Conservation (phyloP, 1,140 invertebrate genomes). For the Protaetia brevitarsis region DNA sequence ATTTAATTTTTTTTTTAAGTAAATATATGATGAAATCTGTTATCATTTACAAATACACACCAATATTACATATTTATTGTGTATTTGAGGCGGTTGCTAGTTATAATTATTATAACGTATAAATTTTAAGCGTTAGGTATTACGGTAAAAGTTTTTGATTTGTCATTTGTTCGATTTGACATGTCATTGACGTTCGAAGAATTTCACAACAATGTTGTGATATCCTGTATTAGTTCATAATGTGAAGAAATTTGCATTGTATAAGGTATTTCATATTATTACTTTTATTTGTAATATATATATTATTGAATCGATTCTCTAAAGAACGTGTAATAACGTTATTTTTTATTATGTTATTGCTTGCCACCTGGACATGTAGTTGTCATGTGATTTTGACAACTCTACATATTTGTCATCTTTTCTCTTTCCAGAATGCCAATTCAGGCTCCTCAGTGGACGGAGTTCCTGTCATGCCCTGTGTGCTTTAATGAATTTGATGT, state of each 20-base stretch:
- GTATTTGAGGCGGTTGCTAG: too few relatives aligned
- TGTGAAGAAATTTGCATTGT: conserved; percentile 40
- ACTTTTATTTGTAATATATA: conserved; percentile 23
- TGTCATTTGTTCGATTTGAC: conserved; percentile 25
- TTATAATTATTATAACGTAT: neutral
- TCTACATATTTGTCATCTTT: conserved; percentile 19
- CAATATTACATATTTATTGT: too few relatives aligned
- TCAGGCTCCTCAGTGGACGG: conserved; percentile 95
- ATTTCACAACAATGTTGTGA: conserved; percentile 46
- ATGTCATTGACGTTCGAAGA: conserved; percentile 32
- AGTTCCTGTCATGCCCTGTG: conserved; percentile 92
- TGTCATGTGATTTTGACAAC: conserved; percentile 42
- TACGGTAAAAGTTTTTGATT: neutral
- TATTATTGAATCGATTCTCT: conserved; percentile 13
- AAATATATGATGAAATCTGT: too few relatives aligned
- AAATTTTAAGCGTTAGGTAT: conserved; percentile 6
- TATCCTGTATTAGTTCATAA: conserved; percentile 38
- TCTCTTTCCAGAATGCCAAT: conserved; percentile 82
- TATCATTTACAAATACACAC: too few relatives aligned
- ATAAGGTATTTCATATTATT: conserved; percentile 37
- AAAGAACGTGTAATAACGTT: neutral
- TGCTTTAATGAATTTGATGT: conserved; percentile 91
- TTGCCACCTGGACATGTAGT: conserved; percentile 44
- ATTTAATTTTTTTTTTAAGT: too few relatives aligned
- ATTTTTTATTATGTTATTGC: conserved; percentile 1